Base-by-base conservation (phyloP, 2,113 vertebrate genomes). In the Thomomys bottae region DNA sequence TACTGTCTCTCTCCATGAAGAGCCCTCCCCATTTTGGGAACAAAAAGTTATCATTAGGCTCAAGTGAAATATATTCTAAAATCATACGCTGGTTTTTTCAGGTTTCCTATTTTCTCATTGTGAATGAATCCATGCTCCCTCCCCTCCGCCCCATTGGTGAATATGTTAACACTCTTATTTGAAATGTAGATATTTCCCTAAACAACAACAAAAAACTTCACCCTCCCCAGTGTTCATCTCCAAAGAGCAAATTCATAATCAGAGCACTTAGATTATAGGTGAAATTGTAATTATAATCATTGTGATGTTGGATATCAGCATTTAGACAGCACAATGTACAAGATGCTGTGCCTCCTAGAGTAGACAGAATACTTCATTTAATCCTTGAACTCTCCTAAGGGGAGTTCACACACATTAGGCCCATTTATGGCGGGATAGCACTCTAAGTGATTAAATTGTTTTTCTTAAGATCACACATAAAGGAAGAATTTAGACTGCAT, bases 1-100 rank as follows among this genome's bases (percentile, higher is more conserved):
- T 93, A 96, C 96, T 97, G 96, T 98, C 97, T 97, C 93, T 97
- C 86, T 76, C 86, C 84, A 0, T 76, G 94, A 92, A 96, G 96
- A 95, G 95, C 90, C 20, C 88, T 96, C 92, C 91, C 67, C 0
- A 23, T 73, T 64, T 49, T 59, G 49, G 26, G 32, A 93, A 96
- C 92, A 92, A 90, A 96, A 95, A 97, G 97, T 94, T 95, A 95
- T 91, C 96, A 54, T 36, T 45, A 77, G 86, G 91, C 93, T 90
- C 81, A 34, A 84, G 70, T 63, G 67, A 93, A 96, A 95, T 88
- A 86, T 96, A 94, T 96, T 86, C 95, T 93, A 68, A 95, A 96
- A 96, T 87, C 38, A 49, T 79, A 42, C 59, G 15, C 42, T 0
- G 0, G 38, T 73, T 88, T 91, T 90, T 77, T n/a, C n/a, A 89